Evolutionary conservation across 2,113 vertebrate genomes (phyloP).

Genomic region (Paramisgurnus dabryanus): DNA sequence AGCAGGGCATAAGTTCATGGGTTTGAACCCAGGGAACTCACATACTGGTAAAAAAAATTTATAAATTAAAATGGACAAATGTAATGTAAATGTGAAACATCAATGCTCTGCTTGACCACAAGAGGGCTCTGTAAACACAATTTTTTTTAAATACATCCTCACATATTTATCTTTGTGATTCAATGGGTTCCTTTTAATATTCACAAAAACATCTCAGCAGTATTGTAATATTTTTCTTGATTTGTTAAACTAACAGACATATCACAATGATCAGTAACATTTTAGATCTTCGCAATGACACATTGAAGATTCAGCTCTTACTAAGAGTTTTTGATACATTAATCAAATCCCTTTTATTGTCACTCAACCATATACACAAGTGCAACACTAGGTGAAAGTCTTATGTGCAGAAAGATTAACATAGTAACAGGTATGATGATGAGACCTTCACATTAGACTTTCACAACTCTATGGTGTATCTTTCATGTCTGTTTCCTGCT

Average conservation of each 20-base stretch:
- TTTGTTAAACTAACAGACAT: background rate
- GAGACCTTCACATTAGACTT: background rate
- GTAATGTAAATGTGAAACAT: no score
- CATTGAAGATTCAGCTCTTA: background rate
- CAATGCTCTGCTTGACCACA: background rate
- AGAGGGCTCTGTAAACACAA: slow-evolving; percentile 19
- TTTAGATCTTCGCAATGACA: background rate
- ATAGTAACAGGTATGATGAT: no score
- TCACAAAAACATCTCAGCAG: background rate
- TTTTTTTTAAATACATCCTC: background rate
- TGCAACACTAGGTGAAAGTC: no score
- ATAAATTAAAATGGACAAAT: no score
- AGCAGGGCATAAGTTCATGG: no score
- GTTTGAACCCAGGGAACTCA: no score
- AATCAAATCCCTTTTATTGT: no score
- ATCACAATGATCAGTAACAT: background rate
- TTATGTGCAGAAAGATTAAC: no score
- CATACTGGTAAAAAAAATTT: no score
- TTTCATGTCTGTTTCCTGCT: slow-evolving; percentile 19
- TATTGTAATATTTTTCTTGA: background rate
- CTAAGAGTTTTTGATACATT: no score
- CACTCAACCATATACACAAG: no score
- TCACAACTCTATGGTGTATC: background rate
- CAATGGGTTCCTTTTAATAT: background rate
- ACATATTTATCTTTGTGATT: background rate